These are phyloP conservation scores for Cryptoprocta ferox DNA, from an alignment of 2,797 vertebrate species.

Conservation along the genomic window DNA sequence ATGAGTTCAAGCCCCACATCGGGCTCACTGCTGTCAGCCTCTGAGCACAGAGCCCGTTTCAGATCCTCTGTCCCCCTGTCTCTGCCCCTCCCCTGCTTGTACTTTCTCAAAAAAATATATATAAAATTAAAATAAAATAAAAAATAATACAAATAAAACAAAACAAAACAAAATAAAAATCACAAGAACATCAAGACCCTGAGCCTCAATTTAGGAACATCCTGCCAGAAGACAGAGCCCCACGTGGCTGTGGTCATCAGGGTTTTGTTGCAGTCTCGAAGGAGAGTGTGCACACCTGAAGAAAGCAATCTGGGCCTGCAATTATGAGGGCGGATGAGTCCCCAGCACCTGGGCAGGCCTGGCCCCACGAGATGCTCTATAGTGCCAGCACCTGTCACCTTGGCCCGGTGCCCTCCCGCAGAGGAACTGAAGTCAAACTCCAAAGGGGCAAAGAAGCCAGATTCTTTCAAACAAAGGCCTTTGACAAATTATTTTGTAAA, in stretches of 20 bases:
- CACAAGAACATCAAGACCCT: neutral
- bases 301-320: neutral
- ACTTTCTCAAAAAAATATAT: neutral
- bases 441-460: neutral
- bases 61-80: neutral
- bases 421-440: neutral
- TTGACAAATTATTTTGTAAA: neutral
- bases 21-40: neutral
- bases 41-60: neutral
- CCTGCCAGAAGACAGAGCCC: neutral
- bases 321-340: neutral
- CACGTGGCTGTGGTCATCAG: too few relatives aligned
- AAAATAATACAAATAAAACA: neutral
- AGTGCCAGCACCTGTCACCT: neutral
- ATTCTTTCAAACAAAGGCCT: neutral
- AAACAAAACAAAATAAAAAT: neutral
- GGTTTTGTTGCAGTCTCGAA: neutral
- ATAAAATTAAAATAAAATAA: neutral
- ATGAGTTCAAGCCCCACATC: neutral
- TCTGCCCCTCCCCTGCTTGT: neutral
- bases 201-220: neutral
- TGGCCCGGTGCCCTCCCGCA: neutral
- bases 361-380: neutral
- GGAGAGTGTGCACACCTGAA: neutral
- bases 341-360: neutral